Conservation (phyloP, 2,888 invertebrate genomes). For the Halocaridina rubra region DNA sequence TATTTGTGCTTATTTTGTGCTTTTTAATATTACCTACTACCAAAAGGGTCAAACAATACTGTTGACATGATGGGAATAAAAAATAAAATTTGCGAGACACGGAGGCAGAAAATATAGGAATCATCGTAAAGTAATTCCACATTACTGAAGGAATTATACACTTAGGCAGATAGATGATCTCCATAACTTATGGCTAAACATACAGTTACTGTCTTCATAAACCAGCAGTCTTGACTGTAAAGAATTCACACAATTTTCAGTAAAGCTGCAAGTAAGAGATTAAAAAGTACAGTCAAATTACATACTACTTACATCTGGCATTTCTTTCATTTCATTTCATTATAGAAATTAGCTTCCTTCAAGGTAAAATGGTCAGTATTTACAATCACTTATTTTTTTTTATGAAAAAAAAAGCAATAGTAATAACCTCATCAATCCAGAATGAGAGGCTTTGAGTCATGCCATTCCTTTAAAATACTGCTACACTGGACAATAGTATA, state of each 20-base stretch:
- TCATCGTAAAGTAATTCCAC: slow-evolving; percentile 15
- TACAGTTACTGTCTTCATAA: too few species aligned
- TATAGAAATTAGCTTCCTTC: too few species aligned
- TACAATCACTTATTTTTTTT: not conserved
- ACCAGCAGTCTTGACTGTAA: too few species aligned
- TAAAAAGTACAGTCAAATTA: too few species aligned
- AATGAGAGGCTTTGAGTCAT: slow-evolving; percentile 23
- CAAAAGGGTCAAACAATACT: slow-evolving; percentile 35
- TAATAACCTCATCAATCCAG: not conserved
- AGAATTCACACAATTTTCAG: too few species aligned
- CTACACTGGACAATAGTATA: slow-evolving; percentile 57
- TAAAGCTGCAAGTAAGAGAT: too few species aligned
- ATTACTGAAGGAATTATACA: slow-evolving; percentile 11
- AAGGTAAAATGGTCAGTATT: slow-evolving; percentile 41
- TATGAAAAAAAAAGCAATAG: not conserved
- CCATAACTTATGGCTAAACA: not conserved
- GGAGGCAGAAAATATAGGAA: slow-evolving; percentile 16
- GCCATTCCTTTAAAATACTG: slow-evolving; percentile 37
- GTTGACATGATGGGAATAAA: slow-evolving; percentile 15
- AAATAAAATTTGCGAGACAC: not conserved
- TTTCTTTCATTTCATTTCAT: too few species aligned
- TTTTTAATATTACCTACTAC: slow-evolving; percentile 13
- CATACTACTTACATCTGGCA: too few species aligned
- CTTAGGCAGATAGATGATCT: not conserved
- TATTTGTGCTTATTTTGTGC: slow-evolving; percentile 51